Base-by-base conservation (phyloP, 2,888 invertebrate species). In the Lithodes maja region DNA sequence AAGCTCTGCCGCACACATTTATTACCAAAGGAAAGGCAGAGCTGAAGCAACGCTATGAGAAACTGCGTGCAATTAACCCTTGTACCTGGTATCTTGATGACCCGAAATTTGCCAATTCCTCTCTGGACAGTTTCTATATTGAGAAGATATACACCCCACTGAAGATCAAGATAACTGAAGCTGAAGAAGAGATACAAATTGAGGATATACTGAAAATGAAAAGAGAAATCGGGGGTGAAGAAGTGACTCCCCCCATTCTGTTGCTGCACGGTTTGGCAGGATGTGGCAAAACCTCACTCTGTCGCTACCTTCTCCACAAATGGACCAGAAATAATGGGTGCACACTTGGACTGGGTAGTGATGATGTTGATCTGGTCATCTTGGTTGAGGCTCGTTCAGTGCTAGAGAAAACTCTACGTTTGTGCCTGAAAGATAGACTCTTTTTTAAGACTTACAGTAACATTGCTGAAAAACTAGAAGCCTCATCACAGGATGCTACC, bases 91-190 rank as follows among this genome's bases (percentile, higher is more conserved):
- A 84, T 9, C 52, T 17, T 2, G 68, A 75, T 15, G 54, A 52
- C 33, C 33, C 33, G n/a, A 3, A 80, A 3, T 15, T 12, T 49
- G 82, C 33, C 61, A 87, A 87, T 3, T 79, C 61, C 3, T 61
- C 81, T 15, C 50, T 87, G 9, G 50, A 15, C 1, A 84, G 53
- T 49, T 88, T 55, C 54, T n/a, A 75, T n/a, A 71, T 88, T 79
- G 88, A 88, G 17, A 84, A 78, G 55, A 88, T 88, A n/a, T 88
- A 84, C n/a, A 88, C 88, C n/a, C 88, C 88, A 49, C 80, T 88
- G 9, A 88, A 85, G 78, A 84, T 85, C 74, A 81, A 80, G 52
- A 61, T 80, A 55, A 85, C 84, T 71, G 74, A 53, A 2, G 77
- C 83, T 3, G 49, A 61, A 71, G 53, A 80, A 3, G 7, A 84